Base-by-base conservation (phyloP, 2,113 vertebrate species). In the Gadus macrocephalus region DNA sequence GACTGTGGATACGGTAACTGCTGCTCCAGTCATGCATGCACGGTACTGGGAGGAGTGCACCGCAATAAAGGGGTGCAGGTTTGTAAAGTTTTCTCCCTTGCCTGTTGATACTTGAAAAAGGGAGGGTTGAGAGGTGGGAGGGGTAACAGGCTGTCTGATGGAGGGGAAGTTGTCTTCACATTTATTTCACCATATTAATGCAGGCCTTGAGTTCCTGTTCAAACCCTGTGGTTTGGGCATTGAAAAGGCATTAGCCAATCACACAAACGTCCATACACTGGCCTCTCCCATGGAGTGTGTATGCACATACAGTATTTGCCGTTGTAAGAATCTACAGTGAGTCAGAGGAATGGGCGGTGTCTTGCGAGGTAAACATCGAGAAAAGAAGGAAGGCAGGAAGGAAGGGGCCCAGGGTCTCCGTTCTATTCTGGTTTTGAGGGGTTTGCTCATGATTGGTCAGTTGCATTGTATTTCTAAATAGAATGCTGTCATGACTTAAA, bases 21-120 rank as follows among this genome's bases (percentile, higher is more conserved):
- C 42, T 49, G 42, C 12, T 49, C 7, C 11, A 49, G 5, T 11
- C 12, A 2, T 49, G 42, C 42, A 49, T 14, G 42, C 42, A 14
- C 42, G 0, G 42, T 49, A 14, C 9, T 49, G 42, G 42, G 42
- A 49, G 11, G 42, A 12, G 42, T 49, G 8, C 5, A 49, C 11
- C 7, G 42, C 8, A 49, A 14, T 12, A 49, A 49, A 72, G 72
- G 78, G 86, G 81, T 66, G 89, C 84, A 80, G 67, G 84, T 82
- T 83, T 79, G 8, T 61, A 80, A 77, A 78, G 72, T 78, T 81
- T 75, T 75, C 76, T 78, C 56, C 72, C 73, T 63, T 74, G 77
- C 88, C 73, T 90, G 89, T 86, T 90, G 70, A 75, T 79, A 89
- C 90, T 90, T 86, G 87, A 89, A 72, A 72, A 78, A 86, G 77